Evolutionary conservation across 2,797 vertebrate genomes (phyloP).

Genomic region (Limnodromus scolopaceus): DNA sequence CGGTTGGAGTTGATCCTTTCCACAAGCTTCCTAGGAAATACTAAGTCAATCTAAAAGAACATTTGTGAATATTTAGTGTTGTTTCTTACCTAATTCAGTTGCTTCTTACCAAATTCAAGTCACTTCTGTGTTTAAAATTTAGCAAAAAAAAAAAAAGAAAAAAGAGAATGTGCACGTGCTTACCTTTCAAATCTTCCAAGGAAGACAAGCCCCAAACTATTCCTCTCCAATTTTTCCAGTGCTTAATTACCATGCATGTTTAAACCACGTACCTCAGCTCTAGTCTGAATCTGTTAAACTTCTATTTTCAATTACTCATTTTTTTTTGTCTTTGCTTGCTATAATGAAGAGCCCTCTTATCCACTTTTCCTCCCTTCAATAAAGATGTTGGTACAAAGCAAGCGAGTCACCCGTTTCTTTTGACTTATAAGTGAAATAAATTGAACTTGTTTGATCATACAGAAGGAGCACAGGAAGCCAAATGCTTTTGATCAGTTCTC

Average conservation of each 20-base stretch:
- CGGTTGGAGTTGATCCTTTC: fast-evolving
- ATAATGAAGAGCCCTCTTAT: background rate
- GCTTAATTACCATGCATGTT: background rate
- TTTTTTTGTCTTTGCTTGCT: background rate
- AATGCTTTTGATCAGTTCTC: background rate
- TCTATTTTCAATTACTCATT: background rate
- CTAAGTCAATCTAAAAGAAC: background rate
- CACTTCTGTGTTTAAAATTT: background rate
- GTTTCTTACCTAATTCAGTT: background rate
- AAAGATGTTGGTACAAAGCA: background rate
- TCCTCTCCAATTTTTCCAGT: background rate
- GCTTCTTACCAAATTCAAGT: background rate
- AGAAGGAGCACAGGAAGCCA: background rate
- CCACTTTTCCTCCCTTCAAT: background rate
- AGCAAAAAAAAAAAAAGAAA: background rate
- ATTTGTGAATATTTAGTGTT: background rate
- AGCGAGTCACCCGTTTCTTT: background rate
- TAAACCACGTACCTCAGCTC: background rate
- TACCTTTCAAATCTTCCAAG: background rate
- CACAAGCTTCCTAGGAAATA: background rate
- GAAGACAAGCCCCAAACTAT: background rate
- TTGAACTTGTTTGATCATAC: background rate
- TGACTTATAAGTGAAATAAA: background rate
- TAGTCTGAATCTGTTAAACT: background rate
- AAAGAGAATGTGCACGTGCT: background rate